Evolutionary conservation across 2,797 vertebrate genomes (phyloP), one percentile per base, ranked within the genome.

Genomic region (Zalophus californianus): DNA sequence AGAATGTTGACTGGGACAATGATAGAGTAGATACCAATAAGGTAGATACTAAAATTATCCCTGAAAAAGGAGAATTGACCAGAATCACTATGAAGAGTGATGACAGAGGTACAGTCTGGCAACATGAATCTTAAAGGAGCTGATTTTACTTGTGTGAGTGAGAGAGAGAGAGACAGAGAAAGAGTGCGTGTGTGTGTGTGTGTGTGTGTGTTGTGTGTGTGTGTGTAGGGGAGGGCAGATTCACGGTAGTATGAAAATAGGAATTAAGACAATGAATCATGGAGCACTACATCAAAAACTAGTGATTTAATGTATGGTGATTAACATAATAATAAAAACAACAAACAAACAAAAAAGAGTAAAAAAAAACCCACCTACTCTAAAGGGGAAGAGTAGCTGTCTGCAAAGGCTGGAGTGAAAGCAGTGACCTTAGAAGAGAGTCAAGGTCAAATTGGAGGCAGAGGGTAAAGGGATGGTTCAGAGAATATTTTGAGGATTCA

Each of bases 191-290:
- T 27, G 32, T 38, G 16, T 50, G n/a, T 73, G 29, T 10, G 64
- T 66, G 16, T 50, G n/a, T 73, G 29, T 10, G 41, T 38, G 7
- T 29, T 50, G 54, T 38, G 73, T 41, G 3, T 20, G 27, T 75
- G 1, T 18, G 14, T 16, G 2, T 4, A 21, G 5, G 3, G 4
- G 7, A 0, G 5, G 3, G 1, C 18, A 78, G 2, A 68, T 18
- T n/a, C 32, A 56, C 0, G 4, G 20, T 4, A n/a, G 35, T 56
- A 58, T 70, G 27, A 93, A 86, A 41, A 0, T 5, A 84, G 1
- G 20, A 68, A 52, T 41, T 44, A 80, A 68, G 38, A 38, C 38
- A 38, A 38, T 38, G 38, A 38, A 38, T 38, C 38, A 38, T 38
- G 38, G 38, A 38, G 4, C 38, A 38, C 38, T 38, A 38, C 38